Base-by-base conservation (phyloP, 2,113 vertebrate species). In the Oxyura jamaicensis region DNA sequence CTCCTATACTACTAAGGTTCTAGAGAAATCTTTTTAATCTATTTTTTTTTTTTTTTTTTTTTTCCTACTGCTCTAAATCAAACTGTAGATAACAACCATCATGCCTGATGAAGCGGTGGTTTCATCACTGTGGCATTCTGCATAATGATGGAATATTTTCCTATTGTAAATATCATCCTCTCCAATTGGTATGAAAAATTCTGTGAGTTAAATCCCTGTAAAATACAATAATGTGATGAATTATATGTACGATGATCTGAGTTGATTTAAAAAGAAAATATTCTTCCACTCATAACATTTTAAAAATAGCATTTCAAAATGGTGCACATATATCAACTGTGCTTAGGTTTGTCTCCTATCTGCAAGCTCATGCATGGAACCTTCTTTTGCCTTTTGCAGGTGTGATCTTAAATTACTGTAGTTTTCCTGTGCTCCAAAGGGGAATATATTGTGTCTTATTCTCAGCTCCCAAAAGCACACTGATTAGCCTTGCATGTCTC, bases 241-340 rank as follows among this genome's bases (percentile, higher is more conserved):
- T 15, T 36, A 62, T 52, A 52, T 31, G 22, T 35, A 78, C 13
- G 20, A 48, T 39, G 20, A 60, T 35, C 26, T 63, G 58, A 63
- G 59, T 8, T 41, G 46, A 33, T 39, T 23, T 26, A 18, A 52
- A 50, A 59, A 79, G 31, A 78, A 91, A 75, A 6, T 28, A 50
- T 55, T 52, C 3, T 67, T 71, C 55, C n/a, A 65, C 17, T 9
- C 26, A 13, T 0, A 9, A 18, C 21, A 65, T 68, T 41, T 5
- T 25, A 58, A 48, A 86, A 75, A 58, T 1, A 39, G 16, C 28
- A 41, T 19, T 35, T 29, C 16, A 82, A 76, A 60, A 7, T 3
- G 19, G 8, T 6, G 14, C 1, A 1, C 28, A 13, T 59, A 6
- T 10, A 29, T 41, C 31, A 75, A 3, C 33, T 19, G 0, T 7